A percentile compares a stretch with the other conserved stretches of the same genome.
These are phyloP conservation scores for Contarinia nasturtii DNA, from an alignment of 1,140 invertebrate species.

Conservation along the genomic window DNA sequence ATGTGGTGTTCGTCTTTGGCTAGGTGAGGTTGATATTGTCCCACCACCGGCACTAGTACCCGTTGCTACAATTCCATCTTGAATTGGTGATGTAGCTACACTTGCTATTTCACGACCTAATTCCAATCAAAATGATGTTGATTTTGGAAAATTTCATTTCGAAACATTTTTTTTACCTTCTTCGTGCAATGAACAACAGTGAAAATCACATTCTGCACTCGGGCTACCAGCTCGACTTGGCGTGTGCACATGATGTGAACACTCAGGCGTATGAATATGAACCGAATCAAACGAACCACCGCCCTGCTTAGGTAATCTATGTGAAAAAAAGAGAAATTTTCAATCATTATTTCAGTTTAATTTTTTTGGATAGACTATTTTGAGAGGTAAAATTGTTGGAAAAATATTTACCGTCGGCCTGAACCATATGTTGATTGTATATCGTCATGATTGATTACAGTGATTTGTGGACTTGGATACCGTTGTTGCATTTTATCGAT, in stretches of 20 bases:
- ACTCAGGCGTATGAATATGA: conserved; percentile 69
- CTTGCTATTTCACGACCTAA: conserved; percentile 59
- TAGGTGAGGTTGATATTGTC: conserved; percentile 27
- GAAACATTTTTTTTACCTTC: no score
- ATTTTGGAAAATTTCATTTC: no score
- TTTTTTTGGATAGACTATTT: no score
- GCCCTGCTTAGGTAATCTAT: conserved; percentile 34
- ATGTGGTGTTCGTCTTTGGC: conserved; percentile 31
- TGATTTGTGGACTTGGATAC: conserved; percentile 62
- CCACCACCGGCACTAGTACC: conserved; percentile 35
- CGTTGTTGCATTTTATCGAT: conserved; percentile 25
- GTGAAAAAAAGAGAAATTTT: no score
- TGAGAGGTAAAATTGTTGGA: no score
- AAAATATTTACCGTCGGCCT: conserved; percentile 6
- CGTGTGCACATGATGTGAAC: conserved; percentile 52
- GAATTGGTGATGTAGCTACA: conserved; percentile 77
- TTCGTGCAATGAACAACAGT: conserved; percentile 83
- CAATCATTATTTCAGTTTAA: no score
- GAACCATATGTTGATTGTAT: conserved; percentile 26
- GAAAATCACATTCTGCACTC: conserved; percentile 72
- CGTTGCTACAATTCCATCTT: conserved; percentile 48
- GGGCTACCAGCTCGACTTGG: conserved; percentile 31
- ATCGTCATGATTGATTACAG: conserved; percentile 76
- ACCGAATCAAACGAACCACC: conserved; percentile 41
- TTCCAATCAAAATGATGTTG: no score